Evolutionary conservation across 2,888 invertebrate species (phyloP).

Genomic region (Plutella xylostella): DNA sequence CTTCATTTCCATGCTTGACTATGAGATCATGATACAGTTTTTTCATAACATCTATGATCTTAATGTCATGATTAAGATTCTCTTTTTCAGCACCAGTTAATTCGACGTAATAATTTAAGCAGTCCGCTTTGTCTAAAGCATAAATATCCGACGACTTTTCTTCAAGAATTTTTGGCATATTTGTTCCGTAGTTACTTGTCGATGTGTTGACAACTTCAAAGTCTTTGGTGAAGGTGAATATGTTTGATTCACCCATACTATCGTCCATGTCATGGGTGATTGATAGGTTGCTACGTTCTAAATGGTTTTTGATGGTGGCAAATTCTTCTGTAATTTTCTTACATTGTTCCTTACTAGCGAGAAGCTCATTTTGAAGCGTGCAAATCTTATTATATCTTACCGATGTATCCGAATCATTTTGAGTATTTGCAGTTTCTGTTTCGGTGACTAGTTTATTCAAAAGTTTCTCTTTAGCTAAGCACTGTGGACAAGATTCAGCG

Average conservation of each 20-base stretch:
- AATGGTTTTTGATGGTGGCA: constrained; percentile 51
- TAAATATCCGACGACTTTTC: constrained; percentile 32
- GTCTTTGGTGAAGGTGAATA: constrained; percentile 28
- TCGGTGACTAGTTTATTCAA: constrained; percentile 11
- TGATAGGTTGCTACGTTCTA: constrained; percentile 42
- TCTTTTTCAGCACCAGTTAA: constrained; percentile 34
- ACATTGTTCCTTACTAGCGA: constrained; percentile 53
- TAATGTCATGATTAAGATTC: constrained; percentile 28
- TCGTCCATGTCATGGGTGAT: constrained; percentile 39
- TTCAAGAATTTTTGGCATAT: constrained; percentile 33
- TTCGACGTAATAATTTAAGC: constrained; percentile 41
- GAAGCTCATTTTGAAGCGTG: constrained; percentile 49
- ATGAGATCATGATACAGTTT: constrained; percentile 38
- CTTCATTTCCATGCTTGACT: constrained; percentile 39
- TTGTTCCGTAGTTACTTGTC: constrained; percentile 21
- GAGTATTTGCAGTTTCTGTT: constrained; percentile 26
- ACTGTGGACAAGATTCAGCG: constrained; percentile 25
- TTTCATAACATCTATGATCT: constrained; percentile 51
- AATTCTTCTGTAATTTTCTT: constrained; percentile 53
- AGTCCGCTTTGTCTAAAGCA: constrained; percentile 39
- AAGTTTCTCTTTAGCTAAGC: constrained; percentile 29
- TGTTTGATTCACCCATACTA: constrained; percentile 34
- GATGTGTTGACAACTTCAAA: constrained; percentile 20
- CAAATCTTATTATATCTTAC: constrained; percentile 50
- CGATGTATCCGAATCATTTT: constrained; percentile 47